phyloP scores from a whole-genome alignment of 2,888 invertebrate species.

The Phyllotreta striolata region DNA sequence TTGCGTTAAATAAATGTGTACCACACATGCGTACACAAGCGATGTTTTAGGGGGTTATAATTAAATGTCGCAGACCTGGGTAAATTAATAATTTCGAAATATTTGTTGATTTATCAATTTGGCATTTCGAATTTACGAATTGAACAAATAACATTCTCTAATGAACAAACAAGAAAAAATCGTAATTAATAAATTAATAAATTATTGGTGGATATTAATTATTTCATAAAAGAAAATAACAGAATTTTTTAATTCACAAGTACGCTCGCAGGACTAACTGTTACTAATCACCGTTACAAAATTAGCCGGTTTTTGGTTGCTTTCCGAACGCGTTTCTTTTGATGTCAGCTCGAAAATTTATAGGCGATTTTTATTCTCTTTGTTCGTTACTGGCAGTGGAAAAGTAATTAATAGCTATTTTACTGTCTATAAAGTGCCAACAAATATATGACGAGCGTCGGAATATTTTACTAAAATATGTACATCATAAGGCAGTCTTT shows the following conservation, averaged over 20 bases:
- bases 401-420: conserved; percentile 36
- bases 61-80: conserved; percentile 5
- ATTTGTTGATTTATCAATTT: conserved; percentile 2
- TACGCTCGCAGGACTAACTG: neutral
- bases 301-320: conserved; percentile 14
- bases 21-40: conserved; percentile 1
- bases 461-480: conserved; percentile 8
- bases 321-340: conserved; percentile 16
- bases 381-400: conserved; percentile 27
- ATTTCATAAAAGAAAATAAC: neutral
- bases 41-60: conserved; percentile 5
- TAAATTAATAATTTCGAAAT: conserved; percentile 1
- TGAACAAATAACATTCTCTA: neutral
- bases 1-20: neutral
- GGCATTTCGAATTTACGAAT: neutral
- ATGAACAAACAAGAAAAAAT: neutral
- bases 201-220: neutral
- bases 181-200: neutral
- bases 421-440: conserved; percentile 37
- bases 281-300: conserved; percentile 7
- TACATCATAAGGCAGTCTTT: no score
- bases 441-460: conserved; percentile 33
- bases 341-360: conserved; percentile 25
- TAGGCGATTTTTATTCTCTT: conserved; percentile 23
- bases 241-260: neutral